Evolutionary conservation across 2,797 vertebrate genomes (phyloP).

Genomic region (Darevskia mixta): DNA sequence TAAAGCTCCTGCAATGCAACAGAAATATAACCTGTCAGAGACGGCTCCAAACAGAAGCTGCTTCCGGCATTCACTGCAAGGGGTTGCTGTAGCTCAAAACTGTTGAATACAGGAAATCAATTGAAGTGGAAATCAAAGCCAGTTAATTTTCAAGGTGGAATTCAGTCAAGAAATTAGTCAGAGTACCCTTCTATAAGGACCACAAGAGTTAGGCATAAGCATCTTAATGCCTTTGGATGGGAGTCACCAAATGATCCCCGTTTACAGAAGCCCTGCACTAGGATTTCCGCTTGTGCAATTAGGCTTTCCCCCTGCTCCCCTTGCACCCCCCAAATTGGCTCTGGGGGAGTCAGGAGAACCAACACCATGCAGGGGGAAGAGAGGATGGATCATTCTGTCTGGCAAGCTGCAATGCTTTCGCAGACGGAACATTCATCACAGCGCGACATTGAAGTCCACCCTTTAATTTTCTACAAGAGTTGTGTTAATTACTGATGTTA

Average conservation of each 20-base stretch:
- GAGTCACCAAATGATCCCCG: too few species aligned
- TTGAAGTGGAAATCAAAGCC: conserved; percentile 18
- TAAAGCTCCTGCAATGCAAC: neutral
- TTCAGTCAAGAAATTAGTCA: conserved; percentile 11
- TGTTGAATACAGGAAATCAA: conserved; percentile 3
- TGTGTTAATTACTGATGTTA: neutral
- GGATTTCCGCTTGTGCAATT: too few species aligned
- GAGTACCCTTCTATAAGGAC: neutral
- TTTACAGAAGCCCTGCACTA: too few species aligned
- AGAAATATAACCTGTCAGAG: neutral
- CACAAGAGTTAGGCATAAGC: neutral
- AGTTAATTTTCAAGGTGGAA: conserved; percentile 19
- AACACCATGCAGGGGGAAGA: too few species aligned
- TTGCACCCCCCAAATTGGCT: too few species aligned
- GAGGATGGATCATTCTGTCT: too few species aligned
- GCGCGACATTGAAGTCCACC: too few species aligned
- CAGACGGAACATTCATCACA: too few species aligned
- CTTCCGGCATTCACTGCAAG: neutral
- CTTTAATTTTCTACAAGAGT: neutral
- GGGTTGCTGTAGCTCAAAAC: neutral
- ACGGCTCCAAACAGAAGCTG: neutral
- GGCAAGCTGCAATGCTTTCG: too few species aligned
- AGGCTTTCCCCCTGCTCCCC: too few species aligned
- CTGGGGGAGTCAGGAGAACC: too few species aligned
- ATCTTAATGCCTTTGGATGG: neutral